Percentiles rank a stretch among this genome's conserved stretches.
These are phyloP conservation scores for Camponotus vicinus DNA, from an alignment of 1,140 invertebrate genomes.

Conservation along the genomic window DNA sequence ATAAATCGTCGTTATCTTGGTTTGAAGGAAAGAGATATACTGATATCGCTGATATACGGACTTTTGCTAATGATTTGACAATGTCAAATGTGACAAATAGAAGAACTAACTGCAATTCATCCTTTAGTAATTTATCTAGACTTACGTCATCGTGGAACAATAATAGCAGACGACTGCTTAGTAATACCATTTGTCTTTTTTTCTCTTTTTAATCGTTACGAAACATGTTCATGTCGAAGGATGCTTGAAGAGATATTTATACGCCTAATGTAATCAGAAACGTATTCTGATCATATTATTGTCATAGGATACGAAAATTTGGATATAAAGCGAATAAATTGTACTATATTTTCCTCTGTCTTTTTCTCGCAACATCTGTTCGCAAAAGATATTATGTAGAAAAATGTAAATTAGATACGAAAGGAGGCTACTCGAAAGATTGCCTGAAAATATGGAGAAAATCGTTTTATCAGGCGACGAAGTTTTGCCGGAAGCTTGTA, in stretches of 20 bases:
- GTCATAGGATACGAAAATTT: neutral
- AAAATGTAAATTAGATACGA: conserved; percentile 7
- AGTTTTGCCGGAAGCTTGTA: conserved; percentile 5
- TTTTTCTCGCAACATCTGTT: conserved; percentile 2
- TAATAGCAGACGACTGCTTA: neutral
- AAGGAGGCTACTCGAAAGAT: neutral
- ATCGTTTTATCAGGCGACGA: conserved; percentile 8
- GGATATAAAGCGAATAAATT: neutral
- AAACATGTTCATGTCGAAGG: conserved; percentile 7
- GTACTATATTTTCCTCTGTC: too few relatives aligned
- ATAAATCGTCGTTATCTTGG: conserved; percentile 25
- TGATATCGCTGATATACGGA: conserved; percentile 37
- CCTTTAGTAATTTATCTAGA: neutral
- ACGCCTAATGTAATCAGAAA: neutral
- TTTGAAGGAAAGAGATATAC: conserved; percentile 10
- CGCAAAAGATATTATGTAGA: neutral
- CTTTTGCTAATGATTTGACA: conserved; percentile 29
- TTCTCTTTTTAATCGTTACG: neutral
- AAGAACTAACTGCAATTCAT: conserved; percentile 6
- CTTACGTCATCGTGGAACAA: conserved; percentile 13
- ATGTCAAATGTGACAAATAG: neutral
- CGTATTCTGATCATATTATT: conserved; percentile 21
- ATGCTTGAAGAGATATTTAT: neutral
- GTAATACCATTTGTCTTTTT: neutral
- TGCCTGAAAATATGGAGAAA: conserved; percentile 4